These are phyloP conservation scores for Excalfactoria chinensis DNA, from an alignment of 2,113 vertebrate genomes.

Conservation along the genomic window DNA sequence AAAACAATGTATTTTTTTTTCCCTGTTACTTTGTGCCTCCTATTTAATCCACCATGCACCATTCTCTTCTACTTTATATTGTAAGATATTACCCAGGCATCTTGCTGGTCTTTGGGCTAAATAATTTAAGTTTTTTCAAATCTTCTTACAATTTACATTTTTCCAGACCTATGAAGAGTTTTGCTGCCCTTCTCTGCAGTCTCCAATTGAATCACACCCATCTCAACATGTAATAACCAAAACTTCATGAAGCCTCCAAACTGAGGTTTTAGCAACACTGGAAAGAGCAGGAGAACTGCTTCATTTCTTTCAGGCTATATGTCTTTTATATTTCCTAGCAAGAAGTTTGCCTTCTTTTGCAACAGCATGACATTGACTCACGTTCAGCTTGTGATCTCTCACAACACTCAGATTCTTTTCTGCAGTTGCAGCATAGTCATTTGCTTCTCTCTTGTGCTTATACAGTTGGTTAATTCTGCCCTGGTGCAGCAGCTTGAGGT, in stretches of 20 bases:
- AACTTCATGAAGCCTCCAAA: not conserved
- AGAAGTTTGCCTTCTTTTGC: conserved; percentile 12
- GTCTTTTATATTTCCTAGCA: not conserved
- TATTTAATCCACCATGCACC: not conserved
- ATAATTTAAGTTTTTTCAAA: not conserved
- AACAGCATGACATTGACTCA: conserved; percentile 49
- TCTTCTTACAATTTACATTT: not conserved
- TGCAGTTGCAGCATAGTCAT: not conserved
- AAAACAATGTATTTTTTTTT: not conserved
- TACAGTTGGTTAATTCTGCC: not conserved
- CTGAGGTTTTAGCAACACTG: not conserved
- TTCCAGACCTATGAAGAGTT: not conserved
- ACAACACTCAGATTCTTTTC: not conserved
- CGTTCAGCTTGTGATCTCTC: conserved; percentile 23
- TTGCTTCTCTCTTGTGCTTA: not conserved
- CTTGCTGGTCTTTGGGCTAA: not conserved
- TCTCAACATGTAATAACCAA: not conserved
- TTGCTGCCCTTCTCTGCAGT: not conserved
- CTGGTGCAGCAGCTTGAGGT: not conserved
- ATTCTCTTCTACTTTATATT: not conserved
- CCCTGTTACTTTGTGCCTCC: not conserved
- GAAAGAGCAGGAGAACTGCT: not conserved
- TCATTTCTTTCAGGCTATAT: not conserved
- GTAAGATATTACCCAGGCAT: not conserved
- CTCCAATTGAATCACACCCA: not conserved